These are phyloP conservation scores for Sciurus vulgaris DNA, from an alignment of 2,797 vertebrate species.

Conservation along the genomic window DNA sequence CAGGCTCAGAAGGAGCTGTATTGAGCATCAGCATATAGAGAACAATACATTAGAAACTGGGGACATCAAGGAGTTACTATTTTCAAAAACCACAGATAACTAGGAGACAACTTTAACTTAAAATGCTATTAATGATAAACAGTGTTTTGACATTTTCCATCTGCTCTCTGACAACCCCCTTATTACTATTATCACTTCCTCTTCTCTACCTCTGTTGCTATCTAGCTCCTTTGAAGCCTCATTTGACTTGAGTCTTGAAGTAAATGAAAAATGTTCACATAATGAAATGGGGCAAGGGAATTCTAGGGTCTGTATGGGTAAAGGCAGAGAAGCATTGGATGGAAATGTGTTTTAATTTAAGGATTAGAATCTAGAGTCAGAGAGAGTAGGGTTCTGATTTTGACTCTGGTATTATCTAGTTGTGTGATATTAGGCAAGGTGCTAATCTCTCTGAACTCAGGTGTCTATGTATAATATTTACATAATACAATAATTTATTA, in stretches of 20 bases:
- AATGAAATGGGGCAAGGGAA: not conserved
- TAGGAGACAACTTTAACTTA: conserved; percentile 11
- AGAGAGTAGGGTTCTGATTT: not conserved
- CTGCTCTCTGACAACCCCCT: not conserved
- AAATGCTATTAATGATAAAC: not conserved
- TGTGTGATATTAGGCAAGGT: not conserved
- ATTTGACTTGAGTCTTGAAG: not conserved
- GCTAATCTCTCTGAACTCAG: not conserved
- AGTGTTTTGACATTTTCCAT: not conserved
- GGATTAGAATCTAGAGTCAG: not conserved
- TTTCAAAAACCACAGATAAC: not conserved
- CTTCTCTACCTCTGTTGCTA: not conserved
- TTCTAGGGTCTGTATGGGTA: not conserved
- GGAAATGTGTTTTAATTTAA: not conserved
- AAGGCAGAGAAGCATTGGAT: not conserved
- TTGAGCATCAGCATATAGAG: not conserved
- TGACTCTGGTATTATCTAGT: not conserved
- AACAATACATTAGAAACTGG: not conserved
- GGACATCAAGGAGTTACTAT: not conserved
- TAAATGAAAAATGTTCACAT: conserved; percentile 1
- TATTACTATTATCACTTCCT: not conserved
- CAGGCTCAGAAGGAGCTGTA: not conserved
- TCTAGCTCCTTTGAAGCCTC: not conserved
- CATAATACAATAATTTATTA: not conserved
- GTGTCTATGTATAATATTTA: not conserved